These are phyloP conservation scores for Gopherus evgoodei DNA, from an alignment of 2,113 vertebrate genomes.

Conservation along the genomic window DNA sequence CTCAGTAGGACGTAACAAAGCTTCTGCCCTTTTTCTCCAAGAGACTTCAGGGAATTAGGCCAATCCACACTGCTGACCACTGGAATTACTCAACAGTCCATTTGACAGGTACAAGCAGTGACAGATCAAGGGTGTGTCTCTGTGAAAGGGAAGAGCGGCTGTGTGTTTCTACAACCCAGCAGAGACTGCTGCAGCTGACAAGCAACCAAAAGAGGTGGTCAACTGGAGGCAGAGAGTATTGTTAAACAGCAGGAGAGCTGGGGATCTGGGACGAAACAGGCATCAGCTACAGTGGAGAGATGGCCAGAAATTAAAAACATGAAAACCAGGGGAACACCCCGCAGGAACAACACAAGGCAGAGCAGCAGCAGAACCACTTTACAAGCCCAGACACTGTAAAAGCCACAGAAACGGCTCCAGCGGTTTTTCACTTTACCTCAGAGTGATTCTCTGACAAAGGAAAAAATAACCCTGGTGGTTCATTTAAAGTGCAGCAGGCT, in stretches of 20 bases:
- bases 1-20: background rate
- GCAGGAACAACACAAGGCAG: background rate
- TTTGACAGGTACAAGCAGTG: background rate
- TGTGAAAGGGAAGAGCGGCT: background rate
- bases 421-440: background rate
- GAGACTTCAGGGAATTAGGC: background rate
- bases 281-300: accelerated
- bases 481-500: background rate
- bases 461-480: accelerated
- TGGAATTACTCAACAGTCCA: background rate
- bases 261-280: background rate
- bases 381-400: background rate
- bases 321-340: no score
- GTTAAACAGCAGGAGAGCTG: conserved; percentile 29
- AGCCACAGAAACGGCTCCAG: background rate
- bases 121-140: background rate
- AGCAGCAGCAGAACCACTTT: accelerated
- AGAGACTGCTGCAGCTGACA: accelerated
- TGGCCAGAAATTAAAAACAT: background rate
- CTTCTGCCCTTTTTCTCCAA: conserved; percentile 36
- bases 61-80: background rate
- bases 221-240: background rate
- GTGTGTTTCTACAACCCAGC: accelerated
- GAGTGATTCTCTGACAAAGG: background rate
- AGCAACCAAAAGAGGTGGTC: accelerated